A percentile compares a stretch with the other conserved stretches of the same genome.
These are phyloP conservation scores for Psephotus haematonotus DNA, from an alignment of 2,113 vertebrate species.

Conservation along the genomic window DNA sequence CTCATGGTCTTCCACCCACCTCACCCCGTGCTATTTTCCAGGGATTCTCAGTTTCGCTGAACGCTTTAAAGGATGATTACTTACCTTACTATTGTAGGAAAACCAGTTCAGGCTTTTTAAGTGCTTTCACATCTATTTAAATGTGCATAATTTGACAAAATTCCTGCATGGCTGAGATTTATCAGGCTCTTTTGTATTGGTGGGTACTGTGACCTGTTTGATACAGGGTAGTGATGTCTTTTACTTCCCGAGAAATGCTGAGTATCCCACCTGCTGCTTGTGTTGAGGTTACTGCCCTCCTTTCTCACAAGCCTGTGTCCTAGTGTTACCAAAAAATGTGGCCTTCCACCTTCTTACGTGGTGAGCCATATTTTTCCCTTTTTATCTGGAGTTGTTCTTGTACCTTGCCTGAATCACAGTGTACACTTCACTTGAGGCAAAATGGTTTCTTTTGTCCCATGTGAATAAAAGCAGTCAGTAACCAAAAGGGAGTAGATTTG, in stretches of 20 bases:
- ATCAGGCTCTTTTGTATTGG: not conserved
- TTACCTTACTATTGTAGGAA: not conserved
- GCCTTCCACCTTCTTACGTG: not conserved
- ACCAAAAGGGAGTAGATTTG: not conserved
- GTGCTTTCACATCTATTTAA: not conserved
- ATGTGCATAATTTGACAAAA: accelerated
- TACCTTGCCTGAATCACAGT: accelerated
- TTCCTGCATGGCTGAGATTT: not conserved
- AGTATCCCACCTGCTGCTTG: not conserved
- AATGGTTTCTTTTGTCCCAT: not conserved
- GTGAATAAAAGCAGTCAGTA: not conserved
- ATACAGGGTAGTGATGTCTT: not conserved
- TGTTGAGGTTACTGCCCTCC: not conserved
- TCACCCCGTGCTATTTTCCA: not conserved
- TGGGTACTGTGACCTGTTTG: not conserved
- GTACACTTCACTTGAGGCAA: accelerated
- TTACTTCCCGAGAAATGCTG: not conserved
- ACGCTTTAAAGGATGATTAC: not conserved
- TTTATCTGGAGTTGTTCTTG: not conserved
- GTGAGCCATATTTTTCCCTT: not conserved
- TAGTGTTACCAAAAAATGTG: not conserved
- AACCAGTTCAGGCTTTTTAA: not conserved
- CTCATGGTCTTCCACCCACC: not conserved
- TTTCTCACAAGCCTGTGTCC: not conserved
- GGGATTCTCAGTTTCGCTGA: not conserved